These are phyloP conservation scores for Lordiphosa fenestrarum DNA, from an alignment of 2,888 invertebrate genomes.

Conservation along the genomic window DNA sequence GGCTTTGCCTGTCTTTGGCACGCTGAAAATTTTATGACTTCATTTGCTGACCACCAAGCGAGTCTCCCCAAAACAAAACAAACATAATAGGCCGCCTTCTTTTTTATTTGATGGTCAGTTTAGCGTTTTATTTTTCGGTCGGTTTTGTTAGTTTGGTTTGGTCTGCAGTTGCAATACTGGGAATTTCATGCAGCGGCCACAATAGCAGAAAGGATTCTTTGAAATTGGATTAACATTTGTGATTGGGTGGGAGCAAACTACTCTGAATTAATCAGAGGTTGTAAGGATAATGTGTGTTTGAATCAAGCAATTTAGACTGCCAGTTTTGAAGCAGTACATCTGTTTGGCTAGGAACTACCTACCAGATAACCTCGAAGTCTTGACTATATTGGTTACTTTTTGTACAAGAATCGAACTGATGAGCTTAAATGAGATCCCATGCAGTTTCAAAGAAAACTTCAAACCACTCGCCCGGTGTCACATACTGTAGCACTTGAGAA, in stretches of 20 bases:
- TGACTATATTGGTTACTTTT: no score
- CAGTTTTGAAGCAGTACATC: no score
- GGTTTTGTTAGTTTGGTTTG: conserved; percentile 7
- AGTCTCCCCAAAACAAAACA: conserved; percentile 29
- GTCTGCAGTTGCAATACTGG: conserved; percentile 53
- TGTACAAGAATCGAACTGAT: no score
- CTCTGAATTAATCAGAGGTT: conserved; percentile 38
- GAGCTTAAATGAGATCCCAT: no score
- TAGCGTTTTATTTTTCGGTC: conserved; percentile 11
- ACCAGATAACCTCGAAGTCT: no score
- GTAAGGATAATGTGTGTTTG: background rate
- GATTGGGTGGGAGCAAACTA: conserved; percentile 45
- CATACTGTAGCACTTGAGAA: no score
- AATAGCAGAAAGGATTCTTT: conserved; percentile 69
- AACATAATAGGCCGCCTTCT: conserved; percentile 53
- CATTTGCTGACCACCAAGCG: conserved; percentile 72
- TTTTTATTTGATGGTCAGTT: conserved; percentile 33
- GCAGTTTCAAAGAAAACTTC: no score
- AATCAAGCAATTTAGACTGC: no score
- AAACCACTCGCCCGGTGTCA: no score
- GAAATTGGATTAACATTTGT: conserved; percentile 59
- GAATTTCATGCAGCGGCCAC: conserved; percentile 65
- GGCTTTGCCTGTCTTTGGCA: conserved; percentile 55
- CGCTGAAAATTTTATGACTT: conserved; percentile 76
- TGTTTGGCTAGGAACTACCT: no score